Percentiles rank a stretch among this genome's conserved stretches.
Evolutionary conservation across 2,888 invertebrate species (phyloP).

Genomic region (Sylvicola cinctus): DNA sequence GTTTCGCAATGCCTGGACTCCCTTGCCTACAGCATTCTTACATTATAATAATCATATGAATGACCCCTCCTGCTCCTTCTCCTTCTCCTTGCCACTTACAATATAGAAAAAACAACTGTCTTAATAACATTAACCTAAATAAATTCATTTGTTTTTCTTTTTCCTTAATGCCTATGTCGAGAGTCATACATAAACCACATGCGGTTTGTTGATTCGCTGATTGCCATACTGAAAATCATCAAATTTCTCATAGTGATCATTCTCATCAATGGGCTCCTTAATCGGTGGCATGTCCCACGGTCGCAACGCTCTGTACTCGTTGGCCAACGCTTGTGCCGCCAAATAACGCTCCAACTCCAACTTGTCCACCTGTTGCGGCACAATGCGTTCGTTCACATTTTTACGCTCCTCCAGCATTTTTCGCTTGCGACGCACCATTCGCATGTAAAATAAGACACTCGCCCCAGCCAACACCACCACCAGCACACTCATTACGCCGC

Average conservation of each 20-base stretch:
- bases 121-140: no score
- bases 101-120: no score
- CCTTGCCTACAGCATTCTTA: no score
- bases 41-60: no score
- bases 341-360: constrained; percentile 24
- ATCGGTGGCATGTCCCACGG: constrained; percentile 23
- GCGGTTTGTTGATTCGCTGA: constrained; percentile 27
- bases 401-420: constrained; percentile 22
- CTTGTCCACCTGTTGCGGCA: constrained; percentile 23
- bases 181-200: constrained; percentile 32
- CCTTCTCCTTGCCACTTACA: no score
- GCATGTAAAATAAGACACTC: constrained; percentile 22
- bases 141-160: no score
- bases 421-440: constrained; percentile 17
- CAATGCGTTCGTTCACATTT: constrained; percentile 24
- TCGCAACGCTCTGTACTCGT: constrained; percentile 24
- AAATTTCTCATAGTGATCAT: constrained; percentile 25
- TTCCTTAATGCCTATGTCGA: constrained; percentile 7
- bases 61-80: no score
- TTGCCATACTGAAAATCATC: constrained; percentile 26
- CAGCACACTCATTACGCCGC: constrained; percentile 22
- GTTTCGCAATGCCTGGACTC: no score
- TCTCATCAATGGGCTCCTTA: constrained; percentile 20
- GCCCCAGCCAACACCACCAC: constrained; percentile 22
- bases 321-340: constrained; percentile 24